Conservation (phyloP, 53 echinoderm and acorn worm species). For the Actinopyga echinites region DNA sequence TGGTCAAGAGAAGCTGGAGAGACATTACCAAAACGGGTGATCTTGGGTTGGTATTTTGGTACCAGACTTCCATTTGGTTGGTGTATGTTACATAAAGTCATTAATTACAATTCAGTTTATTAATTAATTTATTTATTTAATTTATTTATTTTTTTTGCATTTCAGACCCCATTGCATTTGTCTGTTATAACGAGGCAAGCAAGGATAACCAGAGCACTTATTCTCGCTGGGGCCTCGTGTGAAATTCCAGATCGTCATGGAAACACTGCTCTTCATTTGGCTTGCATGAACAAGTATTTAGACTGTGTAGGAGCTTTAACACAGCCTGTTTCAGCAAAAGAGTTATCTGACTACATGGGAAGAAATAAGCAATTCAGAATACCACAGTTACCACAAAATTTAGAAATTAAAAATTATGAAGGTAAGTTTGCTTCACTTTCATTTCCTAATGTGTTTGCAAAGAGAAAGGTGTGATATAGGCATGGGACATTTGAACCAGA, state of each 20-base stretch:
- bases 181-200: conserved; percentile 70
- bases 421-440: conserved; percentile 50
- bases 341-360: conserved; percentile 51
- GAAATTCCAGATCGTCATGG: conserved; percentile 78
- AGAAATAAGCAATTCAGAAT: conserved; percentile 26
- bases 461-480: too few relatives aligned
- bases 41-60: too few relatives aligned
- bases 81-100: not conserved
- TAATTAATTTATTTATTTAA: not conserved
- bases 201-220: conserved; percentile 63
- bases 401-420: conserved; percentile 93
- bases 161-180: conserved; percentile 88
- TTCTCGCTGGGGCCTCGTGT: conserved; percentile 70
- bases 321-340: conserved; percentile 43
- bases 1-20: too few relatives aligned
- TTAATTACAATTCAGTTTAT: not conserved
- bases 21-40: too few relatives aligned
- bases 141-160: not conserved
- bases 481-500: too few relatives aligned
- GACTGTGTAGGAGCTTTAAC: conserved; percentile 73
- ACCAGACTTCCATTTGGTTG: too few relatives aligned
- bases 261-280: conserved; percentile 86
- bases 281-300: conserved; percentile 59
- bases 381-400: conserved; percentile 67
- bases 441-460: too few relatives aligned